These are phyloP conservation scores for Calidris pygmaea DNA, from an alignment of 2,113 vertebrate genomes.

Conservation along the genomic window DNA sequence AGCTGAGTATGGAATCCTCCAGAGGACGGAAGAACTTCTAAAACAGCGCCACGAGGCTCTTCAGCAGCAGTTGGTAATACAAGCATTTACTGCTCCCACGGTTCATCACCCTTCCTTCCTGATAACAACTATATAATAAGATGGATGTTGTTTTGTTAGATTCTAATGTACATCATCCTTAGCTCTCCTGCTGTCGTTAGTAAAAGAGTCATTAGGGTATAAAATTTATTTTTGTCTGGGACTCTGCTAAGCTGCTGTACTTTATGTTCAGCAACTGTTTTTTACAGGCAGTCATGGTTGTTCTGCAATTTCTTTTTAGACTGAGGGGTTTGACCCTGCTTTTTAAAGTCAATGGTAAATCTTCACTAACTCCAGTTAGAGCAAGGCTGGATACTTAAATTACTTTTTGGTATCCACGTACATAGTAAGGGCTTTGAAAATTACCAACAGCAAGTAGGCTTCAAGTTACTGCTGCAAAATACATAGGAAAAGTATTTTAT, in stretches of 20 bases:
- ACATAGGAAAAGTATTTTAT: background rate
- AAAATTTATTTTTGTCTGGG: background rate
- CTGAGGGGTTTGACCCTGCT: slow-evolving; percentile 7
- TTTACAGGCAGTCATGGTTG: background rate
- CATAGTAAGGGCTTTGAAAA: background rate
- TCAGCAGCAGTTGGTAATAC: slow-evolving; percentile 89
- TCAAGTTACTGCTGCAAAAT: background rate
- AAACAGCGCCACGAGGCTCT: slow-evolving; percentile 81
- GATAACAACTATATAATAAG: background rate
- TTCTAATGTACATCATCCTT: background rate
- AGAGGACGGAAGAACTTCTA: slow-evolving; percentile 92
- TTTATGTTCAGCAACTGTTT: background rate
- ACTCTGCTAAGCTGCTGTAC: background rate
- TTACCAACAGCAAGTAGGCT: background rate
- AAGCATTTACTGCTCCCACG: background rate
- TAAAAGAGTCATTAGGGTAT: background rate
- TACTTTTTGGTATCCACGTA: background rate
- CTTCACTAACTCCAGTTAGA: background rate
- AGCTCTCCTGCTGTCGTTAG: background rate
- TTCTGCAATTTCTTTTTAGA: background rate
- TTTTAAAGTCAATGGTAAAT: background rate
- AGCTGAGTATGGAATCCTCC: slow-evolving; percentile 89
- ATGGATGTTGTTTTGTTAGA: background rate
- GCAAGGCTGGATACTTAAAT: background rate
- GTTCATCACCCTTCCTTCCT: background rate